Evolutionary conservation across 30 jellyfish, hydroid and myxozoan species (phyloP).

Genomic region (Haliclystus octoradiatus): DNA sequence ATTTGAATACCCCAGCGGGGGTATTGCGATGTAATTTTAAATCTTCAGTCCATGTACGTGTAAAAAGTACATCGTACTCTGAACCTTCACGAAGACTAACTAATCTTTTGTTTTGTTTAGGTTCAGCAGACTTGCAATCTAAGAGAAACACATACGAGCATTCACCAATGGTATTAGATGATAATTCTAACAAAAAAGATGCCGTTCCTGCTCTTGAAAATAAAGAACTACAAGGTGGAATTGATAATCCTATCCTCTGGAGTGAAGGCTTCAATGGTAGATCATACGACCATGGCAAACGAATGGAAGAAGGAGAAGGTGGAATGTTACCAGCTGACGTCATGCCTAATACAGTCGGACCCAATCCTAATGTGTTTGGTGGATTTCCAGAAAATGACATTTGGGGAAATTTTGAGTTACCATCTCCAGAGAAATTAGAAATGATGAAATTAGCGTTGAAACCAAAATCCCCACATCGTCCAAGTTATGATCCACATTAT

Average conservation of each 20-base stretch:
- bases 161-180: too few relatives aligned
- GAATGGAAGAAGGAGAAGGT: background rate
- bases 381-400: conserved; percentile 91
- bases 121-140: too few relatives aligned
- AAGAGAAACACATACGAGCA: too few relatives aligned
- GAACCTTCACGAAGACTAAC: too few relatives aligned
- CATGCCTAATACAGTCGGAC: conserved; percentile 82
- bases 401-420: conserved; percentile 86
- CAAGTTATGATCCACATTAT: conserved; percentile 33
- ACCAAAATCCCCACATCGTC: conserved; percentile 38
- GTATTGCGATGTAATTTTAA: too few relatives aligned
- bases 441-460: conserved; percentile 52
- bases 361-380: conserved; percentile 76
- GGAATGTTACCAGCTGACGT: conserved; percentile 22
- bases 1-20: too few relatives aligned
- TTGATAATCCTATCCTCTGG: background rate
- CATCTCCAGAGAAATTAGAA: conserved; percentile 66
- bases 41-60: too few relatives aligned
- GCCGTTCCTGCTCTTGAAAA: background rate
- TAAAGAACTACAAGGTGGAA: background rate
- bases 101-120: too few relatives aligned
- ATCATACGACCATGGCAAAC: background rate
- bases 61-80: too few relatives aligned
- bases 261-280: background rate
- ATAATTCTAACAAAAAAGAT: background rate